Evolutionary conservation across 2,797 vertebrate species (phyloP).

Genomic region (Limnodromus scolopaceus): DNA sequence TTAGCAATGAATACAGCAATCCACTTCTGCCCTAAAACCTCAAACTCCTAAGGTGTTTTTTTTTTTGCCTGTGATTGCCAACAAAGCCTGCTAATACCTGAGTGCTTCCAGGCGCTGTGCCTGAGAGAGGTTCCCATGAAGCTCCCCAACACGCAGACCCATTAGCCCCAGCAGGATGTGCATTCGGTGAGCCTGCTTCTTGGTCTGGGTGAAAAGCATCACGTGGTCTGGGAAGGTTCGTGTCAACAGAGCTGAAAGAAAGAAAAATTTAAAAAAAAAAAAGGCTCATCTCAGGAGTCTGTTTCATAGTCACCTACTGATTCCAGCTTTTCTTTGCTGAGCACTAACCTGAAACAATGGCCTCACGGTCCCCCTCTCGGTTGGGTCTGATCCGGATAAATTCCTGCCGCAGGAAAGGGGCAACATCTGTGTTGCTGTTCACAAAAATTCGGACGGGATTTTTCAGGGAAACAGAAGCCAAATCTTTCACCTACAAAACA

Average conservation of each 20-base stretch:
- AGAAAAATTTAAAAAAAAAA: background rate
- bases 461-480: slow-evolving; percentile 93
- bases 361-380: slow-evolving; percentile 93
- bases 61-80: background rate
- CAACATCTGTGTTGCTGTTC: slow-evolving; percentile 97
- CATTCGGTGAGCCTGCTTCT: slow-evolving; percentile 96
- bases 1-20: background rate
- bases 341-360: slow-evolving; percentile 88
- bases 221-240: slow-evolving; percentile 94
- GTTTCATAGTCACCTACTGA: background rate
- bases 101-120: slow-evolving; percentile 93
- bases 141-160: slow-evolving; percentile 93
- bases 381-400: slow-evolving; percentile 91
- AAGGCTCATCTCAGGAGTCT: background rate
- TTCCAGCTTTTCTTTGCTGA: background rate
- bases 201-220: slow-evolving; percentile 97
- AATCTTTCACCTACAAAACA: slow-evolving; percentile 89
- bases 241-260: slow-evolving; percentile 88
- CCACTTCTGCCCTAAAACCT: background rate
- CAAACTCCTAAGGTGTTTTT: background rate
- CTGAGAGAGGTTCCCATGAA: slow-evolving; percentile 96
- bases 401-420: slow-evolving; percentile 94
- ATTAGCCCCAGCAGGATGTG: slow-evolving; percentile 95
- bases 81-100: slow-evolving; percentile 72
- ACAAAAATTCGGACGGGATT: slow-evolving; percentile 93